These are phyloP conservation scores for Heliconius congener DNA, from an alignment of 1,140 invertebrate species.

Conservation along the genomic window DNA sequence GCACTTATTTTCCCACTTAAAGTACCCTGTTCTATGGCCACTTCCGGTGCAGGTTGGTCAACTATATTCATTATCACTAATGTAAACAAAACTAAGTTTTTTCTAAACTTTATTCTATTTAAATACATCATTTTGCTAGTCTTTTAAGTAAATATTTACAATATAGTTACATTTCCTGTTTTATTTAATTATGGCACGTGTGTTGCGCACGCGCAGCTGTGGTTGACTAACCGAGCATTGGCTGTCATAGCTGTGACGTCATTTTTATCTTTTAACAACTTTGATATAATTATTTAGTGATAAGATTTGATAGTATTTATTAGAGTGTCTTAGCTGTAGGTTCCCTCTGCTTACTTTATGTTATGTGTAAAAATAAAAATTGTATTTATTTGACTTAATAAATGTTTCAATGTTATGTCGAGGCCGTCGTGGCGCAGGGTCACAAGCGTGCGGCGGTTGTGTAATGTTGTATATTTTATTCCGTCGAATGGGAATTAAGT, in stretches of 20 bases:
- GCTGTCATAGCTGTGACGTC: not conserved
- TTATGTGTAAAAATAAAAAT: not conserved
- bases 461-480: too few relatives aligned
- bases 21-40: conserved; percentile 54
- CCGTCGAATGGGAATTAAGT: too few relatives aligned
- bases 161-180: conserved; percentile 2
- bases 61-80: conserved; percentile 55
- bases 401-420: too few relatives aligned
- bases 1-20: conserved; percentile 60
- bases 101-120: conserved; percentile 30
- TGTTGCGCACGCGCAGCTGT: conserved; percentile 9
- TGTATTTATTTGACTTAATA: too few relatives aligned
- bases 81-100: conserved; percentile 51
- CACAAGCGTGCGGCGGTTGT: too few relatives aligned
- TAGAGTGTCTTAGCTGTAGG: not conserved
- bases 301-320: not conserved
- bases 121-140: conserved; percentile 7
- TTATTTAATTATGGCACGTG: not conserved
- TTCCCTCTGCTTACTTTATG: not conserved
- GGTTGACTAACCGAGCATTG: not conserved
- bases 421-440: too few relatives aligned
- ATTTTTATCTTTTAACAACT: not conserved
- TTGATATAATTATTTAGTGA: not conserved
- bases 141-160: conserved; percentile 2
- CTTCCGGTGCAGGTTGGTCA: conserved; percentile 56